Conservation (phyloP, 2,888 invertebrate genomes). For the Mythimna impura region DNA sequence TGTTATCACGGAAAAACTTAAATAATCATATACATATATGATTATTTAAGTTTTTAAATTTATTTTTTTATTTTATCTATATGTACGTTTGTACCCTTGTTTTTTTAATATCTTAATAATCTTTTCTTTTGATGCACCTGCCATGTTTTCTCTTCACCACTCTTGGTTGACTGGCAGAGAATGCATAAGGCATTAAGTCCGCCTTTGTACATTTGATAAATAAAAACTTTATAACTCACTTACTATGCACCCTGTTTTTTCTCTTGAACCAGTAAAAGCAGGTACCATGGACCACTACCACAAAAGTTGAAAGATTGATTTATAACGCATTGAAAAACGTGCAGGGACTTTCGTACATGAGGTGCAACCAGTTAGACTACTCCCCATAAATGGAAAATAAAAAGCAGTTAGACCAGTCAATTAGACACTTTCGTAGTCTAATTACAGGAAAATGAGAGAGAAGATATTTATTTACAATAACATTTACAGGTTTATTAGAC, state of each 20-base stretch:
- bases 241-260: slow-evolving; percentile 7
- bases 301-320: slow-evolving; percentile 73
- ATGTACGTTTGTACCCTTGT: too few relatives aligned
- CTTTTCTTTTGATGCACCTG: too few relatives aligned
- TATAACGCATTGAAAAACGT: slow-evolving; percentile 53
- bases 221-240: background rate
- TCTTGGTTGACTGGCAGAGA: too few relatives aligned
- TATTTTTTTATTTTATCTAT: too few relatives aligned
- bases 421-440: slow-evolving; percentile 76
- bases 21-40: too few relatives aligned
- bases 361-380: slow-evolving; percentile 56
- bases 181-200: too few relatives aligned
- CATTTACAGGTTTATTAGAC: slow-evolving; percentile 64
- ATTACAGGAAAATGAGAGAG: slow-evolving; percentile 62
- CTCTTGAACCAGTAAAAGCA: background rate
- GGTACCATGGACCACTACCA: slow-evolving; percentile 54
- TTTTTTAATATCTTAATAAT: too few relatives aligned
- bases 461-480: slow-evolving; percentile 56
- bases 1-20: background rate
- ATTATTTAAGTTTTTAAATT: too few relatives aligned
- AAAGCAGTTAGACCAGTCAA: slow-evolving; percentile 69
- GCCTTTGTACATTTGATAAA: background rate
- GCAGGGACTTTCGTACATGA: slow-evolving; percentile 48
- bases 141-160: too few relatives aligned
- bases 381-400: slow-evolving; percentile 71